These are phyloP conservation scores for Epistrophe grossulariae DNA, from an alignment of 2,888 invertebrate genomes.

Conservation along the genomic window DNA sequence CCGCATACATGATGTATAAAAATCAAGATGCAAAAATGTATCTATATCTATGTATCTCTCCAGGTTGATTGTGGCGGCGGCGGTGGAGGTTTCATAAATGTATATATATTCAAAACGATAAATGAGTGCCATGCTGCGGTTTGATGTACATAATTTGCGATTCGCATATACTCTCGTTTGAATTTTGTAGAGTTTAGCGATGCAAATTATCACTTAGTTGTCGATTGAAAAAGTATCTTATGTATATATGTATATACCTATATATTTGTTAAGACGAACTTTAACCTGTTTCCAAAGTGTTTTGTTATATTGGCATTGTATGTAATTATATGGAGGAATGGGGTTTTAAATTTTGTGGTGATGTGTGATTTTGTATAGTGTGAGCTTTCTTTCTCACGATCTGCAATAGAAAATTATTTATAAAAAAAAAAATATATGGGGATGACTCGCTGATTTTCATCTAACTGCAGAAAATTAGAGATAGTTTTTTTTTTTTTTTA, in stretches of 20 bases:
- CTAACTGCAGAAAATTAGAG: slow-evolving; percentile 17
- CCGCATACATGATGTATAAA: background rate
- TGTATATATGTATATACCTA: background rate
- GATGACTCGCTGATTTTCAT: background rate
- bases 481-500: background rate
- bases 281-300: slow-evolving; percentile 53
- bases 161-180: background rate
- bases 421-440: background rate
- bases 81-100: background rate
- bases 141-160: slow-evolving; percentile 41
- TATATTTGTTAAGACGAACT: slow-evolving; percentile 54
- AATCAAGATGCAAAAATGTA: slow-evolving; percentile 36
- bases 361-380: slow-evolving; percentile 49
- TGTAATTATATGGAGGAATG: background rate
- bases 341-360: slow-evolving; percentile 18
- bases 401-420: slow-evolving; percentile 8
- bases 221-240: slow-evolving; percentile 52
- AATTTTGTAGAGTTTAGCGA: slow-evolving; percentile 1
- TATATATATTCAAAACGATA: slow-evolving; percentile 6
- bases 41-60: slow-evolving; percentile 10
- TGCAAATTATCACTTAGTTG: slow-evolving; percentile 51
- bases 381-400: slow-evolving; percentile 34
- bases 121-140: slow-evolving; percentile 39
- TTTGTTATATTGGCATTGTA: background rate
- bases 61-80: slow-evolving; percentile 4